Evolutionary conservation across 2,797 vertebrate genomes (phyloP).

Genomic region (Sus cebifrons): DNA sequence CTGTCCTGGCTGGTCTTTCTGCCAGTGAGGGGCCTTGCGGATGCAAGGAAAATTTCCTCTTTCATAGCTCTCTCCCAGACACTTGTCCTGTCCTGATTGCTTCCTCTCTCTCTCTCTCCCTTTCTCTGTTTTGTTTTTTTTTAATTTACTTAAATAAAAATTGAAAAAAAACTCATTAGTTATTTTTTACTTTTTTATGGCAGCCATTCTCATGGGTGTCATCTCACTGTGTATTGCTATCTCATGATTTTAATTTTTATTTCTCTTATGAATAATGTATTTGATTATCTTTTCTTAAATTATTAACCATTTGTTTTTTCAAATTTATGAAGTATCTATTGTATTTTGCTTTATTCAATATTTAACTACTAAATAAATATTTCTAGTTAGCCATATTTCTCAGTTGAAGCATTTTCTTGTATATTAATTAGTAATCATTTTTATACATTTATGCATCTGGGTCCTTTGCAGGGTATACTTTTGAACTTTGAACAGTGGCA

Average conservation of each 20-base stretch:
- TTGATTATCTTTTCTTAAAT: not conserved
- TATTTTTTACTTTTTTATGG: not conserved
- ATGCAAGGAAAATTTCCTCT: too few relatives aligned
- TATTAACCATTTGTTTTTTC: not conserved
- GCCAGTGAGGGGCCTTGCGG: too few relatives aligned
- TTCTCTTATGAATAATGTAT: not conserved
- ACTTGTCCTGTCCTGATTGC: too few relatives aligned
- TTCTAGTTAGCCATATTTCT: not conserved
- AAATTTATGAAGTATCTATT: not conserved
- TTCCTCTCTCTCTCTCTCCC: too few relatives aligned
- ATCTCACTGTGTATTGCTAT: not conserved
- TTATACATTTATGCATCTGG: not conserved
- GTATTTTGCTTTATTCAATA: not conserved
- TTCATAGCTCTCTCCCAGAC: too few relatives aligned
- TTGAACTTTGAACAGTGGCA: not conserved
- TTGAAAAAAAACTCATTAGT: not conserved
- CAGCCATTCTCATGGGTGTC: not conserved
- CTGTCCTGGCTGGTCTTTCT: too few relatives aligned
- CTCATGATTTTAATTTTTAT: not conserved
- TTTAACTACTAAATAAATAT: not conserved
- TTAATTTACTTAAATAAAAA: not conserved
- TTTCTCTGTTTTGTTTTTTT: too few relatives aligned
- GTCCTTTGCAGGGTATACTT: not conserved
- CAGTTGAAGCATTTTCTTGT: not conserved
- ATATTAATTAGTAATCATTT: not conserved